Conservation (phyloP, 2,113 vertebrate species). For the Cinclus mexicanus region DNA sequence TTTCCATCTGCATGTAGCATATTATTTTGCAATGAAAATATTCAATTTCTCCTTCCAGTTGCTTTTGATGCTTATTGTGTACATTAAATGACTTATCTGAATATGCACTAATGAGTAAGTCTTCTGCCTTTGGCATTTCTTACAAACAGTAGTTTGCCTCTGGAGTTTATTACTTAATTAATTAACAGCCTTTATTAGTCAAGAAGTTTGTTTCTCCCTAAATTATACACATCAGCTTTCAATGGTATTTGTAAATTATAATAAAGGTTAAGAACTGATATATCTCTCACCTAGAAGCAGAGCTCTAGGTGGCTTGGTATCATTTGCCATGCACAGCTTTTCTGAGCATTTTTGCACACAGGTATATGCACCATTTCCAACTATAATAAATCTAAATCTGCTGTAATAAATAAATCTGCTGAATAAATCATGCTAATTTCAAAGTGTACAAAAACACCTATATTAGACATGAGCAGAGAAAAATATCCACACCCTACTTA, state of each 20-base stretch:
- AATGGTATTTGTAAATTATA: neutral
- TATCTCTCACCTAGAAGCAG: neutral
- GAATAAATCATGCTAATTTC: neutral
- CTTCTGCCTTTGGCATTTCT: neutral
- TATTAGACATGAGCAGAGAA: neutral
- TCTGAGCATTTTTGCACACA: neutral
- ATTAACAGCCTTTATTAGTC: neutral
- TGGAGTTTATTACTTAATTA: neutral
- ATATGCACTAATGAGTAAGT: neutral
- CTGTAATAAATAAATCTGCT: neutral
- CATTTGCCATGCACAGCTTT: neutral
- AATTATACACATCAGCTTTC: neutral
- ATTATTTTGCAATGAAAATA: slow-evolving; percentile 46
- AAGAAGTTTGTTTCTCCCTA: neutral
- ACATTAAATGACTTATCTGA: slow-evolving; percentile 36
- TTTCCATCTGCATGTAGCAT: neutral
- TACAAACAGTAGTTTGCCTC: neutral
- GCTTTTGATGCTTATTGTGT: slow-evolving; percentile 14
- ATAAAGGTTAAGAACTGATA: neutral
- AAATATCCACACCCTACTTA: neutral
- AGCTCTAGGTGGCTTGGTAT: neutral
- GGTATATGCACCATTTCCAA: neutral
- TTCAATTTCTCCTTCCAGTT: neutral
- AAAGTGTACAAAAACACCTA: neutral
- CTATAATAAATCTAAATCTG: too few species aligned